Conservation (phyloP, 2,113 vertebrate genomes). For the Bos indicus region DNA sequence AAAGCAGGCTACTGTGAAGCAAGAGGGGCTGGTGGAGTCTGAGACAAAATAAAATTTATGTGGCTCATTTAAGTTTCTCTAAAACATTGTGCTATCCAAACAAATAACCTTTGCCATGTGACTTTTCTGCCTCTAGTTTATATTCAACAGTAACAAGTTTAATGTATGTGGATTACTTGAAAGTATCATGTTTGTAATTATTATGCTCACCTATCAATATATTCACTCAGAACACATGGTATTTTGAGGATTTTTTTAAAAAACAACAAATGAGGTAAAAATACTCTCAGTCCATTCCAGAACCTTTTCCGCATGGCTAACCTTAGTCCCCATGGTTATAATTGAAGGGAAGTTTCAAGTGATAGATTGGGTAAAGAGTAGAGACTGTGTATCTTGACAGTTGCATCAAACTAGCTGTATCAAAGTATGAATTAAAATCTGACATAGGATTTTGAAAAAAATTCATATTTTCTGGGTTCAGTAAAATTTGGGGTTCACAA, state of each 20-base stretch:
- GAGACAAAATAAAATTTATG: not conserved
- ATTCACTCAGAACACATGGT: not conserved
- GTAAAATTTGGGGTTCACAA: not conserved
- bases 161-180: not conserved
- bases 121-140: not conserved
- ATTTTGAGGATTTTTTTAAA: not conserved
- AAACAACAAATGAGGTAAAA: not conserved
- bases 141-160: not conserved
- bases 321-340: not conserved
- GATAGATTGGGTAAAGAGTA: not conserved
- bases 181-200: not conserved
- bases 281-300: not conserved
- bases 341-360: not conserved
- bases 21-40: not conserved
- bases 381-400: not conserved
- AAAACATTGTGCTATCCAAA: not conserved
- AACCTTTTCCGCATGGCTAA: not conserved
- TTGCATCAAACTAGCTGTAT: not conserved
- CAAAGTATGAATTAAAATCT: not conserved
- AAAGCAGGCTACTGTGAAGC: not conserved
- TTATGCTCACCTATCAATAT: not conserved
- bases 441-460: not conserved
- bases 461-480: not conserved
- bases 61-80: not conserved
- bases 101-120: not conserved